These are phyloP conservation scores for Leptatherina wallacei DNA, from an alignment of 2,797 vertebrate species.

Conservation along the genomic window DNA sequence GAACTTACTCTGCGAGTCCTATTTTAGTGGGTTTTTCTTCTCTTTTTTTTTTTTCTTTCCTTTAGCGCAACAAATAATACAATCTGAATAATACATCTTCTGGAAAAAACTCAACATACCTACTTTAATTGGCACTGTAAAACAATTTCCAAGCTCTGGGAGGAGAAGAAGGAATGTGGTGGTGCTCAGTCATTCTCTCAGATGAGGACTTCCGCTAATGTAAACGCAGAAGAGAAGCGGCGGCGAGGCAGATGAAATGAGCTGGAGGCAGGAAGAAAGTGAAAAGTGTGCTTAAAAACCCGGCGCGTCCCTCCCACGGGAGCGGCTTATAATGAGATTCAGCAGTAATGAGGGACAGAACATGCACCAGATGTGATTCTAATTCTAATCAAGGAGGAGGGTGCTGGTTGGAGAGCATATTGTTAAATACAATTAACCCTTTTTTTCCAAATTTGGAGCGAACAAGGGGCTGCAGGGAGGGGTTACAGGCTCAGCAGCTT, in stretches of 20 bases:
- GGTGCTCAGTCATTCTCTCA: constrained; percentile 82
- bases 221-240: constrained; percentile 79
- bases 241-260: constrained; percentile 73
- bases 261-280: constrained; percentile 78
- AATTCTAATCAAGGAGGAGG: constrained; percentile 84
- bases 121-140: constrained; percentile 86
- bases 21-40: constrained; percentile 64
- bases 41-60: constrained; percentile 33
- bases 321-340: constrained; percentile 81
- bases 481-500: constrained; percentile 37
- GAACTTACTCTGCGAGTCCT: constrained; percentile 73
- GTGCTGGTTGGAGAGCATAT: constrained; percentile 70
- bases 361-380: constrained; percentile 84
- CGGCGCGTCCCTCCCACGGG: constrained; percentile 69
- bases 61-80: constrained; percentile 79
- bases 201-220: constrained; percentile 85
- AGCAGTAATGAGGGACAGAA: constrained; percentile 86
- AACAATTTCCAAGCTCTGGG: constrained; percentile 77
- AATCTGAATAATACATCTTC: constrained; percentile 77
- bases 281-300: constrained; percentile 81
- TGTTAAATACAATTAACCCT: constrained; percentile 86
- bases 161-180: constrained; percentile 45
- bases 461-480: constrained; percentile 57
- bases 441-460: constrained; percentile 73
- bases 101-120: constrained; percentile 74